Evolutionary conservation across 2,797 vertebrate species (phyloP).

Genomic region (Zenarchopterus dispar): DNA sequence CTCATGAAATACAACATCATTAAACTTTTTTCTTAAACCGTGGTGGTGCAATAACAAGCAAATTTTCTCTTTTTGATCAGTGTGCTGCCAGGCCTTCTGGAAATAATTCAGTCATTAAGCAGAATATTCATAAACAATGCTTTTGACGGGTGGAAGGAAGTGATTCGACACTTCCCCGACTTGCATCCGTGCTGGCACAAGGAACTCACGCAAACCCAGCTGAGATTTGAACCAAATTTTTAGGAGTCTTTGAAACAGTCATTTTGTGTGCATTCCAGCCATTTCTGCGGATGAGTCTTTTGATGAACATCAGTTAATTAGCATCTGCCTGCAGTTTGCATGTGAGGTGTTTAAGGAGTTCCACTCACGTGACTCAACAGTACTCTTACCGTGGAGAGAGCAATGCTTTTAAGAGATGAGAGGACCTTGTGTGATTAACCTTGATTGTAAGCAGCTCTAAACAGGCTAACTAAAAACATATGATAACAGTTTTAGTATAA

Average conservation of each 20-base stretch:
- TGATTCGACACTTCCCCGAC: too few relatives aligned
- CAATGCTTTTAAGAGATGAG: conserved; percentile 42
- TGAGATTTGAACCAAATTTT: not conserved
- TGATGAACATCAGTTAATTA: not conserved
- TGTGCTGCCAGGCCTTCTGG: too few relatives aligned
- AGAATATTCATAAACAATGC: too few relatives aligned
- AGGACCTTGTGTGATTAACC: conserved; percentile 32
- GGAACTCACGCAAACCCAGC: not conserved
- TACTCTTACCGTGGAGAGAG: conserved; percentile 19
- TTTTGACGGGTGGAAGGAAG: too few relatives aligned
- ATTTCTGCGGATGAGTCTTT: not conserved
- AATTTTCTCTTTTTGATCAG: too few relatives aligned
- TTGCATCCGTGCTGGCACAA: not conserved
- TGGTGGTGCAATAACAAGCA: too few relatives aligned
- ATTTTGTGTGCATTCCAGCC: not conserved
- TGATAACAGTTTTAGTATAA: conserved; percentile 29
- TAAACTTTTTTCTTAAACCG: too few relatives aligned
- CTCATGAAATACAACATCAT: too few relatives aligned
- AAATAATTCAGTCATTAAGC: too few relatives aligned
- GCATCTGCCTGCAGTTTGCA: too few relatives aligned
- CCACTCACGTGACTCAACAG: conserved; percentile 16
- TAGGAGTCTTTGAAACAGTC: not conserved
- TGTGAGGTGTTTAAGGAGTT: not conserved
- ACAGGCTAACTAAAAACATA: conserved; percentile 26
- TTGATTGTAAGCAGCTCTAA: conserved; percentile 39